A percentile compares a stretch with the other conserved stretches of the same genome.
phyloP scores from a whole-genome alignment of 2,797 vertebrate genomes.

The Merluccius polli region DNA sequence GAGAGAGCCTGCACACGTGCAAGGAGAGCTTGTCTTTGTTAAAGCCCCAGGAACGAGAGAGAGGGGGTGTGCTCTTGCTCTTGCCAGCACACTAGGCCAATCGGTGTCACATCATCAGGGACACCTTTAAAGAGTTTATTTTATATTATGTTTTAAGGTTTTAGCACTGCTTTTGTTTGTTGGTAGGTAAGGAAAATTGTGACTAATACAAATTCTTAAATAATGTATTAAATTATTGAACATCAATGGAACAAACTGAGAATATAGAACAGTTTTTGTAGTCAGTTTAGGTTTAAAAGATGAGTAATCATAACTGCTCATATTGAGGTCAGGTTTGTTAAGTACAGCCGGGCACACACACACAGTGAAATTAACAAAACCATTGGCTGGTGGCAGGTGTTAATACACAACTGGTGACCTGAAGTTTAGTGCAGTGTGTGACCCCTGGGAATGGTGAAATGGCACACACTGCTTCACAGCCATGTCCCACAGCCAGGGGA shows the following conservation, averaged over 20 bases:
- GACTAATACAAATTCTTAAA: not conserved
- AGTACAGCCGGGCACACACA: not conserved
- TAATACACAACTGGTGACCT: not conserved
- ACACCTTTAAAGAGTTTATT: not conserved
- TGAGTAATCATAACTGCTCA: not conserved
- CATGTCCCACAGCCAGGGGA: not conserved
- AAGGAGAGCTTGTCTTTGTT: not conserved
- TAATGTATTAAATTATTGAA: not conserved
- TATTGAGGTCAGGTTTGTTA: not conserved
- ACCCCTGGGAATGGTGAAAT: not conserved
- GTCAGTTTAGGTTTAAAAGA: not conserved
- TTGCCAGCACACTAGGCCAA: not conserved
- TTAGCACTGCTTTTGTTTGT: not conserved
- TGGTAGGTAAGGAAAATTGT: not conserved
- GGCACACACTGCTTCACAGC: not conserved
- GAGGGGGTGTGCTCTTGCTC: not conserved
- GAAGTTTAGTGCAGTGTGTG: not conserved
- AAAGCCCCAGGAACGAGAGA: slow-evolving; percentile 1
- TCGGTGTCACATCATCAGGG: not conserved
- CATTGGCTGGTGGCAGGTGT: too few species aligned
- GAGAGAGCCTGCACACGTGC: not conserved
- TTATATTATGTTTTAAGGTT: not conserved
- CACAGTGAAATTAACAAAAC: too few species aligned
- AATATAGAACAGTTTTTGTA: too few species aligned
- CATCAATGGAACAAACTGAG: too few species aligned